These are phyloP conservation scores for Aratinga solstitialis DNA, from an alignment of 2,797 vertebrate species.

Conservation along the genomic window DNA sequence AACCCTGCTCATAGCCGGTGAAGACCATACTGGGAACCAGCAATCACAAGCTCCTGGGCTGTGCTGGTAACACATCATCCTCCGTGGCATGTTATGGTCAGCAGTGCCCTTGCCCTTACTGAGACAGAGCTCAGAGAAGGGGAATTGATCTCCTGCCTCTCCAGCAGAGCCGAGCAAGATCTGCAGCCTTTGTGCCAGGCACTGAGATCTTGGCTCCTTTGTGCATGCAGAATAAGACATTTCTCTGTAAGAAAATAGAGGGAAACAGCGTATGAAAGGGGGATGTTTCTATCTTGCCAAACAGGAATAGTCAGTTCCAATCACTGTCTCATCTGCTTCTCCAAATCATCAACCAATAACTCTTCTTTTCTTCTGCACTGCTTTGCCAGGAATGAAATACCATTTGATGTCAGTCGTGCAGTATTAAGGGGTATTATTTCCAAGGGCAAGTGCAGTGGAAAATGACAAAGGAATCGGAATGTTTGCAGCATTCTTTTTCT, in stretches of 20 bases:
- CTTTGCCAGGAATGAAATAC: constrained; percentile 31
- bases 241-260: constrained; percentile 47
- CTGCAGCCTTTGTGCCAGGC: constrained; percentile 33
- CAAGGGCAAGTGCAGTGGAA: constrained; percentile 42
- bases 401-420: neutral
- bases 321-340: constrained; percentile 24
- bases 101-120: neutral
- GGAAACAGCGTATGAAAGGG: constrained; percentile 37
- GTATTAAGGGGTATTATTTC: constrained; percentile 35
- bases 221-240: constrained; percentile 39
- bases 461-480: constrained; percentile 48
- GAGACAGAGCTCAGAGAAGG: neutral
- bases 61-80: neutral
- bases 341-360: constrained; percentile 26
- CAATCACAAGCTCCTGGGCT: fast-evolving
- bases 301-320: constrained; percentile 48
- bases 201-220: constrained; percentile 21
- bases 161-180: neutral
- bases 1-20: neutral
- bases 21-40: neutral
- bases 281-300: constrained; percentile 59
- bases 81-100: neutral
- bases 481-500: constrained; percentile 10
- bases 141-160: neutral
- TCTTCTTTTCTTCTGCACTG: neutral